A percentile compares a stretch with the other conserved stretches of the same genome.
phyloP scores from a whole-genome alignment of 2,113 vertebrate species.

The Erpornis zantholeuca region DNA sequence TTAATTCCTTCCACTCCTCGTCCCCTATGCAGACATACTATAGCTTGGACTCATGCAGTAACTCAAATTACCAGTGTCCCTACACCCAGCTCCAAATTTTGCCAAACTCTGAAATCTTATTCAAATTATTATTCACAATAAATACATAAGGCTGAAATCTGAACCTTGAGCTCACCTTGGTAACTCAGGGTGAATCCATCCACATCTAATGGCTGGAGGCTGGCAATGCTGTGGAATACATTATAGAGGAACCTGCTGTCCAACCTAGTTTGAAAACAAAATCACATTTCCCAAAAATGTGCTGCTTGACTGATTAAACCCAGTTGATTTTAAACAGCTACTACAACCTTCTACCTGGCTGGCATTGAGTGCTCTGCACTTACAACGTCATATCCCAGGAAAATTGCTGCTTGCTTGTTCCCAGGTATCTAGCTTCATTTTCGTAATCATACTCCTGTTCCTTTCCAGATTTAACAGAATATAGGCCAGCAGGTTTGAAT shows the following conservation, averaged over 20 bases:
- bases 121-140: not conserved
- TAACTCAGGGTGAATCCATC: not conserved
- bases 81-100: not conserved
- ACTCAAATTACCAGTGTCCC: not conserved
- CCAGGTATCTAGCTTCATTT: not conserved
- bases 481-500: not conserved
- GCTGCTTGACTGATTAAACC: conserved; percentile 3
- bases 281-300: not conserved
- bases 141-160: not conserved
- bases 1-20: not conserved
- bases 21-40: not conserved
- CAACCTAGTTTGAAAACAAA: conserved; percentile 1
- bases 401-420: not conserved
- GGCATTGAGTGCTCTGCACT: not conserved
- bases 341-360: not conserved
- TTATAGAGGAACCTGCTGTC: not conserved
- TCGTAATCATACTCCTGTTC: not conserved
- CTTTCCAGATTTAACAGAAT: not conserved
- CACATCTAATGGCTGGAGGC: not conserved
- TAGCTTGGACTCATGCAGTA: not conserved
- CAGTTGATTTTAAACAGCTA: conserved; percentile 9
- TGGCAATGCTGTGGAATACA: not conserved
- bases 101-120: not conserved
- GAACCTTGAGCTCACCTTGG: not conserved
- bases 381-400: not conserved